Base-by-base conservation (phyloP, 1,140 invertebrate genomes). In the Drosophila guanche region DNA sequence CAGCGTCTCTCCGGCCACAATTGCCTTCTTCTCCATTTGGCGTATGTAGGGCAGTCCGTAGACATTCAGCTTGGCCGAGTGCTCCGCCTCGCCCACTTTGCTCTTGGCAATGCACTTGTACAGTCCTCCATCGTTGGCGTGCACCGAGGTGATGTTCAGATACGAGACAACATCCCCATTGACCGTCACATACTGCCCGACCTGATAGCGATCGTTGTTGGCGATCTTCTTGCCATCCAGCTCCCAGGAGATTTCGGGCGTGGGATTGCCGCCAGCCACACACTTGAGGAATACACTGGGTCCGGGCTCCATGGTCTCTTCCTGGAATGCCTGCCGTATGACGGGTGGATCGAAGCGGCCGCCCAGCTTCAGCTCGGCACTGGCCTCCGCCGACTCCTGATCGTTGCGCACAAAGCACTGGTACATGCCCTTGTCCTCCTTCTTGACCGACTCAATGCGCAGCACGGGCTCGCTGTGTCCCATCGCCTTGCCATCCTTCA, bases 391-490 rank as follows among this genome's bases (percentile, higher is more conserved):
- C 77, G 96, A 97, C 92, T 98, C 97, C 91, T 98, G 96, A 86
- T 98, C 97, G 90, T 98, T 98, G 47, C 96, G 93, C 33, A 98
- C 96, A 89, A 99, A 97, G 90, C 98, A 99, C 85, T 99, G 98
- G 90, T 99, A 99, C 97, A 99, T 99, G 90, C 98, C 98, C 90
- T 97, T 97, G 91, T 99, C 97, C 92, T 98, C 96, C 83, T 98
- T 97, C 91, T 97, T 96, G 0, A 99, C 97, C 4, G 95, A 95
- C 73, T 97, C 96, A 79, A 99, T 98, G 54, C 95, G 94, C 14
- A 98, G 92, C 45, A 95, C 93, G 0, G 95, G 93, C 68, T 97
- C 96, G 67, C 95, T 95, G 80, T 96, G 95, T 52, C 95, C 94
- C 68, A 97, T 93, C 33, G 94, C 94, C 91, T 96, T 95, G 68